These are phyloP conservation scores for Stegodyphus dumicola DNA, from an alignment of 1,140 invertebrate genomes.

Conservation along the genomic window DNA sequence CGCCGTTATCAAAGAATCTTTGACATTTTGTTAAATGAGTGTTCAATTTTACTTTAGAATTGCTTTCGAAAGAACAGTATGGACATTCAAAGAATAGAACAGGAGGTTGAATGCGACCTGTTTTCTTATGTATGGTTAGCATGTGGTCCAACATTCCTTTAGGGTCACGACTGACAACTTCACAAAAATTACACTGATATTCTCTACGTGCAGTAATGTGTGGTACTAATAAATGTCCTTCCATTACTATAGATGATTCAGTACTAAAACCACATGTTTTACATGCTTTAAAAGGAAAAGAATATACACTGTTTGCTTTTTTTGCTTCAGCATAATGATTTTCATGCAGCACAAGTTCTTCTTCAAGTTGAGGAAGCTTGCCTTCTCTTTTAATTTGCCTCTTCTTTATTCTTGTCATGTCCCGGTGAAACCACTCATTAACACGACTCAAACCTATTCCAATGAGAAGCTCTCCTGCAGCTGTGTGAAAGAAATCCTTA, in stretches of 20 bases:
- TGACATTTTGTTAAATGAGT: constrained; percentile 88
- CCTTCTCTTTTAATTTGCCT: constrained; percentile 75
- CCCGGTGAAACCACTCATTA: constrained; percentile 91
- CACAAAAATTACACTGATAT: constrained; percentile 83
- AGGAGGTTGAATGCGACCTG: constrained; percentile 84
- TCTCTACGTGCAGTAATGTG: constrained; percentile 83
- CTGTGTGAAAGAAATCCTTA: constrained; percentile 80
- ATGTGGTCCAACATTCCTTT: constrained; percentile 92
- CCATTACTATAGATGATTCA: constrained; percentile 86
- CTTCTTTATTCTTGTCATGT: constrained; percentile 87
- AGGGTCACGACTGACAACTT: constrained; percentile 83
- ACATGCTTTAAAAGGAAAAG: constrained; percentile 84
- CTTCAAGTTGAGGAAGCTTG: constrained; percentile 77
- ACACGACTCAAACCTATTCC: constrained; percentile 91
- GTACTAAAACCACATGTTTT: constrained; percentile 93
- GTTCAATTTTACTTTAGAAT: constrained; percentile 91
- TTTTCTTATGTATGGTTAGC: constrained; percentile 86
- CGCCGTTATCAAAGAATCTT: constrained; percentile 89
- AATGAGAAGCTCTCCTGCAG: constrained; percentile 91
- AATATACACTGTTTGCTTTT: constrained; percentile 81
- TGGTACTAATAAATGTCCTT: constrained; percentile 90
- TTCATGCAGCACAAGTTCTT: constrained; percentile 89
- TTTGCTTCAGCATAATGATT: constrained; percentile 74
- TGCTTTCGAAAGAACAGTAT: constrained; percentile 94
- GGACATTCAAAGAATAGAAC: constrained; percentile 91